Conservation (phyloP, 2,797 vertebrate genomes). For the Rhynchotus rufescens region DNA sequence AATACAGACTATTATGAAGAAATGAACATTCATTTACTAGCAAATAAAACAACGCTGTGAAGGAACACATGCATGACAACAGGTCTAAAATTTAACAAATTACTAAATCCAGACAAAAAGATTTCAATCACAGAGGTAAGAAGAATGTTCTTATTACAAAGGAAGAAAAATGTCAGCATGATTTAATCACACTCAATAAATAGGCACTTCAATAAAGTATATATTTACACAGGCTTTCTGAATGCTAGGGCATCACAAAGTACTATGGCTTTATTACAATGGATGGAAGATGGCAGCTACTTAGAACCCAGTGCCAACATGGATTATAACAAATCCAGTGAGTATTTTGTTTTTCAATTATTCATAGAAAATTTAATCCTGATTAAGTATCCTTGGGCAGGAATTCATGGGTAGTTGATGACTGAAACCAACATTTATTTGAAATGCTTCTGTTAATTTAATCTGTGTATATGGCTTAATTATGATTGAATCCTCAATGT, state of each 20-base stretch:
- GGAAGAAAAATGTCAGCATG: not conserved
- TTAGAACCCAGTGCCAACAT: constrained; percentile 82
- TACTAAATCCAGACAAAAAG: not conserved
- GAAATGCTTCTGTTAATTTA: constrained; percentile 87
- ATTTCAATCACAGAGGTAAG: constrained; percentile 23
- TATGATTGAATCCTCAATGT: constrained; percentile 82
- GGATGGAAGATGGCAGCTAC: constrained; percentile 82
- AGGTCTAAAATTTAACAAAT: not conserved
- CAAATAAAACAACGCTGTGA: constrained; percentile 14
- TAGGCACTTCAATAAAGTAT: constrained; percentile 75
- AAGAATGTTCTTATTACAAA: constrained; percentile 32
- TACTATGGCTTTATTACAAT: constrained; percentile 81
- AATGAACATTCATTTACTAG: not conserved
- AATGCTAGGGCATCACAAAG: constrained; percentile 66
- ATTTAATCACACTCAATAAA: constrained; percentile 67
- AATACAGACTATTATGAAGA: not conserved
- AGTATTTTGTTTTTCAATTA: constrained; percentile 89
- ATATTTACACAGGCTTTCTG: constrained; percentile 66
- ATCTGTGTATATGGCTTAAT: constrained; percentile 86
- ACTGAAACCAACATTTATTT: constrained; percentile 84
- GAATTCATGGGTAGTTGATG: constrained; percentile 85
- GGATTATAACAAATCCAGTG: constrained; percentile 86
- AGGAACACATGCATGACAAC: not conserved
- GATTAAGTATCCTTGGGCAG: constrained; percentile 87
- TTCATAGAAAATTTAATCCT: constrained; percentile 89